phyloP scores from a whole-genome alignment of 2,113 vertebrate genomes.

The Eulemur rufifrons region DNA sequence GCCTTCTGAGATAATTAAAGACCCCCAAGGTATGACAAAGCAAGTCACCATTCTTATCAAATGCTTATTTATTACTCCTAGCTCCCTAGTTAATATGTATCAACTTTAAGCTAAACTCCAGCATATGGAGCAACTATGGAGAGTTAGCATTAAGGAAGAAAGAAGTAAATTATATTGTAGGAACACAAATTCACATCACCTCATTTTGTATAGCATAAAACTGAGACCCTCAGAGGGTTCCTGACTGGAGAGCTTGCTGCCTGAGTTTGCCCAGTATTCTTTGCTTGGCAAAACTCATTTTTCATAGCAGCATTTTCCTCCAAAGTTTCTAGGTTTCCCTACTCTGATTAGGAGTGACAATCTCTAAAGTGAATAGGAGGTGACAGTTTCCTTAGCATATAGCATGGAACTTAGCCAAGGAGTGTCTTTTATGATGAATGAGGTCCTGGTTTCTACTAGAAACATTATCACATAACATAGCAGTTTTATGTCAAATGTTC shows the following conservation, averaged over 20 bases:
- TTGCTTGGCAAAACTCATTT: conserved; percentile 21
- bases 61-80: conserved; percentile 22
- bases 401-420: conserved; percentile 47
- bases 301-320: conserved; percentile 24
- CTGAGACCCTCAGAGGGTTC: not conserved
- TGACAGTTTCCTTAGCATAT: conserved; percentile 68
- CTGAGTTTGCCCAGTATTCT: not conserved
- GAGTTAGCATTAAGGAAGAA: not conserved
- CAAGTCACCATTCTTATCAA: not conserved
- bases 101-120: not conserved
- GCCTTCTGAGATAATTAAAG: not conserved
- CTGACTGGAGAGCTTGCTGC: not conserved
- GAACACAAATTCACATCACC: not conserved
- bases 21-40: not conserved
- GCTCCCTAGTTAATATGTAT: not conserved
- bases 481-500: conserved; percentile 77
- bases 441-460: conserved; percentile 66
- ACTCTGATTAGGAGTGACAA: not conserved
- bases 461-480: conserved; percentile 80
- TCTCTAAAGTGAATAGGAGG: not conserved
- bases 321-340: not conserved
- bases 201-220: conserved; percentile 28
- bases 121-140: not conserved
- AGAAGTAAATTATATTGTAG: not conserved
- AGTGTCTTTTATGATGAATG: conserved; percentile 71